A percentile compares a stretch with the other conserved stretches of the same genome.
Conservation (phyloP, 2,113 vertebrate species). For the Mystacornis crossleyi region DNA sequence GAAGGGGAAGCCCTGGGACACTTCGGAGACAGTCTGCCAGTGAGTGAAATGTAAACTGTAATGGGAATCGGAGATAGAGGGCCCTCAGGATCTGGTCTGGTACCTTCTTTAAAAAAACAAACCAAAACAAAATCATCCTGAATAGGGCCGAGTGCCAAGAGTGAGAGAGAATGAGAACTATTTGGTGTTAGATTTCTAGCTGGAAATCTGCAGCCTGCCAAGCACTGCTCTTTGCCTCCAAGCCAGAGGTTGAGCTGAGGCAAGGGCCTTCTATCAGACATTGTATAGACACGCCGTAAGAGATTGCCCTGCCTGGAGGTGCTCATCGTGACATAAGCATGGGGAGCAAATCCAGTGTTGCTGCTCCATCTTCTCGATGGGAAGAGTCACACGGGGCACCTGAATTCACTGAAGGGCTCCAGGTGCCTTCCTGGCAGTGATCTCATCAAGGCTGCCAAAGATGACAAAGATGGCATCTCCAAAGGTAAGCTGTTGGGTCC, state of each 20-base stretch:
- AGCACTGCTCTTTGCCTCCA: not conserved
- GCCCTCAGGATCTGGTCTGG: not conserved
- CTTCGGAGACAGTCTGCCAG: not conserved
- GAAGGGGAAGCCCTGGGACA: not conserved
- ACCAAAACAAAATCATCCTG: not conserved
- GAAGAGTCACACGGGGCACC: not conserved
- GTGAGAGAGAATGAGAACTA: not conserved
- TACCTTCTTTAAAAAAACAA: not conserved
- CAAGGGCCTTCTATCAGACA: not conserved
- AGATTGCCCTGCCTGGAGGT: not conserved
- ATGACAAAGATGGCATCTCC: not conserved
- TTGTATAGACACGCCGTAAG: not conserved
- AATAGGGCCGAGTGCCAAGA: not conserved
- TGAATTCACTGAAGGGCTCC: not conserved
- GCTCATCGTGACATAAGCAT: not conserved
- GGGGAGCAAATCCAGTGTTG: not conserved
- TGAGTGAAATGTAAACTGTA: not conserved
- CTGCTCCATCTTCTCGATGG: not conserved
- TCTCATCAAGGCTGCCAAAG: not conserved
- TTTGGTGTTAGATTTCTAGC: constrained; percentile 12
- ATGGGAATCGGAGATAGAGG: not conserved
- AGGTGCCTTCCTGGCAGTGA: not conserved
- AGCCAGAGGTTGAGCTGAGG: not conserved
- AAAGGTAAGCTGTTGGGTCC: not conserved
- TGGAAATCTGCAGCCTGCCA: not conserved